Base-by-base conservation (phyloP, 92 coral and sea anemone genomes). In the Porites rus region DNA sequence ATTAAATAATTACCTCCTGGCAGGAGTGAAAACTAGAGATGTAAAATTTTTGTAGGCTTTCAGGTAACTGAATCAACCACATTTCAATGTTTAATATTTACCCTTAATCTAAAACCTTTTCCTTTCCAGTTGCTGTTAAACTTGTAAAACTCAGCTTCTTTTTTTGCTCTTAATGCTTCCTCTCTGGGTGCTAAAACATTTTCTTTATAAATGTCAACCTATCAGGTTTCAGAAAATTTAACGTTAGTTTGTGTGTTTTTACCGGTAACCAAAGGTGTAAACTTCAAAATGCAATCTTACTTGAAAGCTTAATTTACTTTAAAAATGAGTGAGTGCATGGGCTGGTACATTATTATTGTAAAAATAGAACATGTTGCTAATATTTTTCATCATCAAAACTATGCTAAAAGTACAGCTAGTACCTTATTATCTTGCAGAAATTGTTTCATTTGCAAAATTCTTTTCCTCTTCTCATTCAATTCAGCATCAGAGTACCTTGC, bases 41-140 rank as follows among this genome's bases (percentile, higher is more conserved):
- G 46, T 4, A 38, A 38, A 38, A 38, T 38, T 38, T 38, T 38
- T 38, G 6, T 38, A 38, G n/a, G n/a, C 46, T 38, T 38, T 38
- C 43, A 14, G 0, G 17, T 38, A 43, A n/a, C 58, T n/a, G 8
- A 12, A 13, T 12, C 69, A 61, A 21, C 19, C 7, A 10, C 25
- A 7, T 70, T 61, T 19, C 19, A 1, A 4, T 43, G 71, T 62
- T 6, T 6, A 69, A 22, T 8, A 43, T 84, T 80, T 73, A 94
- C 98, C 91, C 92, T 88, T 8, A 94, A 75, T 52, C 73, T 92
- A 80, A 92, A 93, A 18, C 98, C 98, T 56, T 77, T 83, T 16
- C 95, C 98, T 81, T 76, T 92, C 98, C 98, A 94, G 43, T 71
- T 63, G 13, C 91, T 65, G 58, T 83, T 82, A 83, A 94, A 94